Conservation (phyloP, 2,113 vertebrate species). For the Crotalus helleri region DNA sequence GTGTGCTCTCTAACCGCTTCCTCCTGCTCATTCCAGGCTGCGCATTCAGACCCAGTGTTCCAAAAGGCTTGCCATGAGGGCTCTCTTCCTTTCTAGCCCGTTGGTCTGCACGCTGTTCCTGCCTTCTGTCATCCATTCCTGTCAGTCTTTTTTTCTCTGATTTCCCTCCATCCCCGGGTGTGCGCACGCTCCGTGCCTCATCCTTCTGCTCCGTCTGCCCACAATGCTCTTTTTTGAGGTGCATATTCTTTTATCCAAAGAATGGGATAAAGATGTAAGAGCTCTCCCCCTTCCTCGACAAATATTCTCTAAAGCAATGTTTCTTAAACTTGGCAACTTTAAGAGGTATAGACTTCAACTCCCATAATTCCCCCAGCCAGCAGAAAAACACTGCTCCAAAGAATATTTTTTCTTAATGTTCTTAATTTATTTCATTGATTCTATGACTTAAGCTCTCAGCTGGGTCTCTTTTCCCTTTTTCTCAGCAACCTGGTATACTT, state of each 20-base stretch:
- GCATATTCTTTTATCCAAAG: neutral
- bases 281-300: neutral
- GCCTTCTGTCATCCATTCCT: no score
- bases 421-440: neutral
- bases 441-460: neutral
- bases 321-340: neutral
- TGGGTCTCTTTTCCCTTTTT: neutral
- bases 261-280: neutral
- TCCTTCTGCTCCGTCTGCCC: no score
- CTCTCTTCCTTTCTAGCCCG: no score
- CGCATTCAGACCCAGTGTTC: no score
- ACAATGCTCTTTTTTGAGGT: neutral
- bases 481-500: neutral
- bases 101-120: no score
- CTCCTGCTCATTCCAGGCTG: no score
- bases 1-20: no score
- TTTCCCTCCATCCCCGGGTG: no score
- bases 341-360: neutral
- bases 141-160: no score
- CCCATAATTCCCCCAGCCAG: neutral
- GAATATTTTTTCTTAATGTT: neutral
- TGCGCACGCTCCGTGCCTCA: no score
- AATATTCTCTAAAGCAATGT: neutral
- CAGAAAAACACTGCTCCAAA: neutral
- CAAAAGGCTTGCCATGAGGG: no score